Base-by-base conservation (phyloP, 2,113 vertebrate species). In the Todiramphus saurophagus region DNA sequence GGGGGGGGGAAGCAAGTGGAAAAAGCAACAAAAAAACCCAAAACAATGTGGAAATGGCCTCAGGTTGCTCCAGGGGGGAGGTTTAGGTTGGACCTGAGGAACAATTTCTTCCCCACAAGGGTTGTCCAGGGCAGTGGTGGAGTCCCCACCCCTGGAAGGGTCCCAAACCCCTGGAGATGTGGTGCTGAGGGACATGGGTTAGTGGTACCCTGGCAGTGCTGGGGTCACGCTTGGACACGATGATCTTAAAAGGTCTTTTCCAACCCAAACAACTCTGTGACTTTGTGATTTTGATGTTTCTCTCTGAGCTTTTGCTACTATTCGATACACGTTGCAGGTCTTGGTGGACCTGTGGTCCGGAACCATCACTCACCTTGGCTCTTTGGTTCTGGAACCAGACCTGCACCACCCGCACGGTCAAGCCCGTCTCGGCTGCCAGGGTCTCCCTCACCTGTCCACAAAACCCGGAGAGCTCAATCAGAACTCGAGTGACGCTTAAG, bases 331-430 rank as follows among this genome's bases (percentile, higher is more conserved):
- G 11, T 4, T 23, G 17, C 19, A 19, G 66, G 78, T 23, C 2
- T 2, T 3, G 44, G 12, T 7, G 44, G 23, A 37, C 5, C 17
- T 2, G 7, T 7, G 68, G 19, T 15, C 31, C 31, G 17, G 55
- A 28, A 19, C 43, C 19, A 1, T 81, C 74, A 30, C 98, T 96
- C 83, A 99, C 99, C 98, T 99, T 99, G 83, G 99, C 99, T 96
- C 99, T 98, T 94, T 99, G 99, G 93, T 99, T 99, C 96, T 99
- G 99, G 97, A 99, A 99, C 99, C 99, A 99, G 64, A 99, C 99
- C 91, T 99, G 99, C 5, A 99, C 99, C 67, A 99, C 99, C 16
- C 99, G 97, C 43, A 99, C 99, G 0, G 99, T 99, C 92, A 99
- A 96, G 31, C 99, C 99, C 7, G 98, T 99, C 97, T 99, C 98